Conservation (phyloP, 2,797 vertebrate genomes). For the Cetoscarus ocellatus region DNA sequence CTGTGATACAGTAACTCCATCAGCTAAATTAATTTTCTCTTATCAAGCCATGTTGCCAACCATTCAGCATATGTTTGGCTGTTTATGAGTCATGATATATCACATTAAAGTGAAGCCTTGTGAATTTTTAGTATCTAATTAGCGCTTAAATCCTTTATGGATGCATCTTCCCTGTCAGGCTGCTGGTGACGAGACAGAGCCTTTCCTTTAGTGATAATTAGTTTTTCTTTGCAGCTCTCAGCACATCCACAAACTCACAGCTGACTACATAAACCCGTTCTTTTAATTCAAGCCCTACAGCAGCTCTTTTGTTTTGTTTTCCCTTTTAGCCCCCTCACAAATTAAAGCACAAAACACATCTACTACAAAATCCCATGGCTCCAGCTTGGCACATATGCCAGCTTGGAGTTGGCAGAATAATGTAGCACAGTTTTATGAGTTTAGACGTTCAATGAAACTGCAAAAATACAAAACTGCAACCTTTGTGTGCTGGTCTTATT, state of each 20-base stretch:
- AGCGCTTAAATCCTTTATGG: not conserved
- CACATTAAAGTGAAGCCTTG: not conserved
- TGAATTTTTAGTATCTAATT: not conserved
- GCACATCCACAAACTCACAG: not conserved
- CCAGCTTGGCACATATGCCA: not conserved
- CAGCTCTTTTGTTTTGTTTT: not conserved
- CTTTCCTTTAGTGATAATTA: not conserved
- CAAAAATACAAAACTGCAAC: not conserved
- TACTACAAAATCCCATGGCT: not conserved
- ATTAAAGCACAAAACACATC: constrained; percentile 4
- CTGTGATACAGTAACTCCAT: too few species aligned
- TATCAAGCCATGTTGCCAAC: too few species aligned
- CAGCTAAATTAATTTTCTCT: too few species aligned
- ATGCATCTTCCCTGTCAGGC: not conserved
- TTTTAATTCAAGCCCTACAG: not conserved
- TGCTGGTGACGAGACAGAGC: not conserved
- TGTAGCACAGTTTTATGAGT: not conserved
- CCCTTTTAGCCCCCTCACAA: not conserved
- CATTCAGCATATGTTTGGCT: too few species aligned
- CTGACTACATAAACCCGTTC: not conserved
- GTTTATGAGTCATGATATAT: too few species aligned
- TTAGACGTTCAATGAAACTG: not conserved
- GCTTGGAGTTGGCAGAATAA: not conserved
- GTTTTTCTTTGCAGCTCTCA: not conserved
- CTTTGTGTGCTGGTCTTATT: not conserved